Conservation (phyloP, 2,888 invertebrate genomes). For the Diarsia brunnea region DNA sequence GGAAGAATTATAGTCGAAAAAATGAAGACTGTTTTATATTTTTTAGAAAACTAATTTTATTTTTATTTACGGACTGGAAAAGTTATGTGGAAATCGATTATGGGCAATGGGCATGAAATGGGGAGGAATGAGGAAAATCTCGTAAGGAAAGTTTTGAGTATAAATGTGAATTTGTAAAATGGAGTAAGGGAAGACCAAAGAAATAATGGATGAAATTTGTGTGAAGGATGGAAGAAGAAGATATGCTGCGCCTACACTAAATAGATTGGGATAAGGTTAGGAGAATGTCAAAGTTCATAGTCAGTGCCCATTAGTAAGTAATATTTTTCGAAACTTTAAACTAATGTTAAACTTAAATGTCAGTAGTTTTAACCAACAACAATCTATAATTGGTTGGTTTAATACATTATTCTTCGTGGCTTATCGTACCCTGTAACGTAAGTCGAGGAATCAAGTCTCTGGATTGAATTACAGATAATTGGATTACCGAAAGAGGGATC, state of each 20-base stretch:
- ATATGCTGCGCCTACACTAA: accelerated
- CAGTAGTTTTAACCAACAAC: neutral
- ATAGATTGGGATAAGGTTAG: neutral
- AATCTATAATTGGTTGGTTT: neutral
- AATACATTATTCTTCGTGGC: constrained; percentile 8
- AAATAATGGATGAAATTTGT: neutral
- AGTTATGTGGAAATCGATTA: neutral
- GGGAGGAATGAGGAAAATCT: neutral
- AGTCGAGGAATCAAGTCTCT: constrained; percentile 46
- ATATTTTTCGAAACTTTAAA: neutral
- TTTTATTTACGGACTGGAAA: neutral
- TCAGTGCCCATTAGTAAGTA: too few species aligned
- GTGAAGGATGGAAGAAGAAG: neutral
- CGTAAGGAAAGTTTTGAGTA: neutral
- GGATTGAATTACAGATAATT: constrained; percentile 53
- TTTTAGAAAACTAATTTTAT: too few species aligned
- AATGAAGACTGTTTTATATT: neutral
- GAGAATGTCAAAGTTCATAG: neutral
- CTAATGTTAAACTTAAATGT: neutral
- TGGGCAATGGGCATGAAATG: neutral
- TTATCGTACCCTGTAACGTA: constrained; percentile 34
- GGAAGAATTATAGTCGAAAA: neutral
- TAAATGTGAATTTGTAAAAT: neutral
- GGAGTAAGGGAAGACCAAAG: neutral
- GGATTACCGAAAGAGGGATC: constrained; percentile 55